Evolutionary conservation across 64 coral and sea anemone species (phyloP), one percentile per base, ranked within the genome.

Genomic region (Dendronephthya gigantea): DNA sequence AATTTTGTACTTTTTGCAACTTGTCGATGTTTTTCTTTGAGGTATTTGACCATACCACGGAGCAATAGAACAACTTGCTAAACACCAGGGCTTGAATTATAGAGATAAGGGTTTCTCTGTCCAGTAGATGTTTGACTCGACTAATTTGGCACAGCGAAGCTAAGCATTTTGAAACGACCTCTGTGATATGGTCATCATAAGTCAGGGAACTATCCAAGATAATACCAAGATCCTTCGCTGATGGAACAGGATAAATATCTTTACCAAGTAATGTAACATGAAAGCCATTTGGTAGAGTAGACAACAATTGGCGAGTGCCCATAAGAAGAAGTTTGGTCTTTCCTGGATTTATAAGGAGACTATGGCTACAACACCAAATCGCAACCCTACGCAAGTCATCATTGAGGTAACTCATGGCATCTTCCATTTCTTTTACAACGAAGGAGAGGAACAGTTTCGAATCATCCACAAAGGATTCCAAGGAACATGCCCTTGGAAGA

Each of bases 281-380:
- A 29, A 89, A 56, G 49, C 39, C 31, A 41, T 83, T 4, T 28
- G 38, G 87, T 83, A 39, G 66, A 12, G 14, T 83, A 11, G 28
- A 30, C 58, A 83, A 56, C 90, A 91, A 65, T 48, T 87, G 85
- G 17, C 50, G 84, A 13, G 84, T 87, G 40, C 85, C 90, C 45
- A 91, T 27, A 62, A 91, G 50, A 62, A 91, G 40, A 22, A 87
- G 36, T 82, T 87, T 91, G 8, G 85, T 91, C 41, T 91, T 91
- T 9, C 87, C 90, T 45, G 90, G 90, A 55, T 91, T 91, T 32
- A 91, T n/a, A n/a, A n/a, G n/a, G n/a, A n/a, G n/a, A n/a, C n/a
- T n/a, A n/a, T n/a, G n/a, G n/a, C n/a, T n/a, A 58, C 85, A 92
- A 85, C 86, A 92, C 86, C 83, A 92, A 22, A 34, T 30, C 28